Conservation (phyloP, 2,888 invertebrate species). For the Chloroclystis v-ata region DNA sequence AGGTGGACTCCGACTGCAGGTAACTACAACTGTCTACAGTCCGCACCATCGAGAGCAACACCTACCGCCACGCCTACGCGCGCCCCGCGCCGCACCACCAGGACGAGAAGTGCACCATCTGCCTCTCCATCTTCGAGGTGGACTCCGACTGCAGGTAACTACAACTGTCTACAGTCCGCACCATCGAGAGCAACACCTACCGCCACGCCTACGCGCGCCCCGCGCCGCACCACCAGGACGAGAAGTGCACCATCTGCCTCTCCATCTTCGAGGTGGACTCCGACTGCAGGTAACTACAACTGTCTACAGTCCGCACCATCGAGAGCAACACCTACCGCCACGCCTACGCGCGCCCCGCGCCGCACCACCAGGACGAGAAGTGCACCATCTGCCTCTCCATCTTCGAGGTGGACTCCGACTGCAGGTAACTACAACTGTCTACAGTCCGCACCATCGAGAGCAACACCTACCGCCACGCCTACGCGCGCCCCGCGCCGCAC, state of each 20-base stretch:
- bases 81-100: slow-evolving; percentile 82
- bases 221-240: slow-evolving; percentile 83
- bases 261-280: slow-evolving; percentile 91
- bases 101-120: slow-evolving; percentile 94
- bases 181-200: slow-evolving; percentile 90
- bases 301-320: slow-evolving; percentile 72
- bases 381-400: slow-evolving; percentile 94
- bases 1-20: slow-evolving; percentile 91
- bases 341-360: slow-evolving; percentile 83
- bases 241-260: slow-evolving; percentile 95
- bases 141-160: slow-evolving; percentile 88
- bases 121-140: slow-evolving; percentile 91
- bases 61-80: slow-evolving; percentile 90
- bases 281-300: slow-evolving; percentile 83
- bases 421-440: slow-evolving; percentile 77
- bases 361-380: slow-evolving; percentile 87
- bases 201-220: slow-evolving; percentile 87
- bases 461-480: slow-evolving; percentile 91
- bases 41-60: slow-evolving; percentile 89
- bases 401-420: slow-evolving; percentile 91
- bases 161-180: slow-evolving; percentile 34
- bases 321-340: slow-evolving; percentile 92
- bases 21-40: slow-evolving; percentile 37
- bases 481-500: slow-evolving; percentile 81
- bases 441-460: slow-evolving; percentile 83